Base-by-base conservation (phyloP, 2,888 invertebrate genomes). In the Eulithis prunata region DNA sequence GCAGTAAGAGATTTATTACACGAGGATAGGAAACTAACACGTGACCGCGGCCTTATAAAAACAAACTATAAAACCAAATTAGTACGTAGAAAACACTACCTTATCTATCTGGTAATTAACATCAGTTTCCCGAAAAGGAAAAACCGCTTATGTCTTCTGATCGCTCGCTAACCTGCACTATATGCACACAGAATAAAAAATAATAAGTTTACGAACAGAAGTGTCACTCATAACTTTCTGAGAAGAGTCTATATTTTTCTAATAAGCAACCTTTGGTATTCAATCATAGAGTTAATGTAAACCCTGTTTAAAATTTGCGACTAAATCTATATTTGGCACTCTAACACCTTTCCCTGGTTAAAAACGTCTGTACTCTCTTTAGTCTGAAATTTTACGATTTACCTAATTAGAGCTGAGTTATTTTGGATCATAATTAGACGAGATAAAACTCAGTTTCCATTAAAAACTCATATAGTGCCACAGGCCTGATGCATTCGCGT, bases 1-100 rank as follows among this genome's bases (percentile, higher is more conserved):
- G 79, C 83, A 89, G 84, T 88, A 87, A 87, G 88, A 92, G 92
- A 93, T 93, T 93, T 93, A 93, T 93, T 88, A 85, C 90, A 79
- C 79, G 76, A 85, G 86, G 83, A 91, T 91, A 89, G 89, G 86
- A 90, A 89, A 90, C 87, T 87, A 86, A 89, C 90, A 91, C 90
- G 90, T 91, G 91, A 88, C 88, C 82, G 70, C 75, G 74, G 74
- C 70, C 73, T 74, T 74, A 76, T 80, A 81, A 70, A 76, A 79
- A 78, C 77, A 78, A 74, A 78, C 75, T 77, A 81, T 75, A 77
- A 81, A 79, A 74, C 75, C 64, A 76, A 79, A 84, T 78, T 75
- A 83, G 70, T 68, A 63, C 82, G 79, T 66, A 76, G 80, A 78
- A 90, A 87, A 89, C 71, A 84, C 74, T 69, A 80, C 87, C 88